Evolutionary conservation across 1,140 invertebrate species (phyloP).

Genomic region (Helicoverpa armigera): DNA sequence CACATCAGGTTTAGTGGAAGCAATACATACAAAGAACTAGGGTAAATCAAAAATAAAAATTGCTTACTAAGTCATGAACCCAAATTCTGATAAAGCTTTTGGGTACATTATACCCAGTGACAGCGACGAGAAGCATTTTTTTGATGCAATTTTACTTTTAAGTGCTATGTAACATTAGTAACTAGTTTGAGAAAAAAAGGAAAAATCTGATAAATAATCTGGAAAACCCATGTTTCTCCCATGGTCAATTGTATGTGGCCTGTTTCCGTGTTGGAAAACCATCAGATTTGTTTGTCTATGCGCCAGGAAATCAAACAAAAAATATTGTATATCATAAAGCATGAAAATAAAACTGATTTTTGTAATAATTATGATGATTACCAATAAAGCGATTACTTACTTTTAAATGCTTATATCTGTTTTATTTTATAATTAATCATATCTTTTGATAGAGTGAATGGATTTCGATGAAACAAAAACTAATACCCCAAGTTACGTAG

Average conservation of each 20-base stretch:
- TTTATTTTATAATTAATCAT: no score
- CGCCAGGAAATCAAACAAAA: constrained; percentile 41
- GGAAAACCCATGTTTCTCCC: constrained; percentile 72
- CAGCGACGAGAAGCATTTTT: no score
- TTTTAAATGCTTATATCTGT: constrained; percentile 56
- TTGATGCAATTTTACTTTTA: no score
- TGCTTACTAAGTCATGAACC: no score
- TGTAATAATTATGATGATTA: constrained; percentile 50
- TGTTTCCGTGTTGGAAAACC: constrained; percentile 53
- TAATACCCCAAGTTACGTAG: no score
- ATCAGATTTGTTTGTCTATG: constrained; percentile 37
- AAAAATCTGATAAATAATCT: constrained; percentile 56
- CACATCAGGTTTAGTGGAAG: constrained; percentile 4
- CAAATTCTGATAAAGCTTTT: no score
- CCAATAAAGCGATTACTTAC: constrained; percentile 45
- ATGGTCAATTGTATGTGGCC: constrained; percentile 84
- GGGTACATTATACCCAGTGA: no score
- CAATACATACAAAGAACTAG: not conserved
- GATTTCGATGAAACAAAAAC: no score
- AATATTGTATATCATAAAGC: constrained; percentile 41
- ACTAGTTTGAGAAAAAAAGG: no score
- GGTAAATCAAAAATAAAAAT: no score
- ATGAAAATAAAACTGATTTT: constrained; percentile 28
- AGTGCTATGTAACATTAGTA: no score
- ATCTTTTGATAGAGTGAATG: no score